Evolutionary conservation across 2,113 vertebrate genomes (phyloP).

Genomic region (Cebidichthys violaceus): DNA sequence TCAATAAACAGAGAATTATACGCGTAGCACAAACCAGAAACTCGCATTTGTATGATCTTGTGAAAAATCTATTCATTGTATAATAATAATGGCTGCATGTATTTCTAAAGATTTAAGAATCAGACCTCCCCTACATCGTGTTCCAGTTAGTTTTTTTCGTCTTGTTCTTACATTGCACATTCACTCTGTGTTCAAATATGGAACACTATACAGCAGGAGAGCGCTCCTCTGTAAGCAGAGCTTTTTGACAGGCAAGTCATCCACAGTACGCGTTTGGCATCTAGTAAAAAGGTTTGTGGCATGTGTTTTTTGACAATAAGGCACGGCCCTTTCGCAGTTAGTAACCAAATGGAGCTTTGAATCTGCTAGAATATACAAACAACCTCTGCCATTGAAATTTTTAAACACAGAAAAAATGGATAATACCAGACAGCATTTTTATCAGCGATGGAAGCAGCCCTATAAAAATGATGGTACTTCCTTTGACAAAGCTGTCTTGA

Average conservation of each 20-base stretch:
- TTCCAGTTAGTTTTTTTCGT: neutral
- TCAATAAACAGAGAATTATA: neutral
- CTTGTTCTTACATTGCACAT: neutral
- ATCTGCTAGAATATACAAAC: neutral
- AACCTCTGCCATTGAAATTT: slow-evolving; percentile 18
- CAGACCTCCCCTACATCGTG: neutral
- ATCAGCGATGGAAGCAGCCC: slow-evolving; percentile 54
- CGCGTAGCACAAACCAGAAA: neutral
- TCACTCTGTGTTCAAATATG: neutral
- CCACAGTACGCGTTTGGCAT: neutral
- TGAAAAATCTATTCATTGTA: neutral
- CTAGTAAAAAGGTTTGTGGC: slow-evolving; percentile 5
- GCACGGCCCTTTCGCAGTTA: neutral
- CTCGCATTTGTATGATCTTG: neutral
- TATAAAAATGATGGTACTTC: slow-evolving; percentile 47
- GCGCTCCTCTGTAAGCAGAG: neutral
- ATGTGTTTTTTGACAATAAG: slow-evolving; percentile 15
- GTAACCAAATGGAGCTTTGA: slow-evolving; percentile 2
- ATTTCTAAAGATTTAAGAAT: neutral
- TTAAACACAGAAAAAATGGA: slow-evolving; percentile 9
- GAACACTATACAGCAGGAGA: neutral
- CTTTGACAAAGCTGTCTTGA: slow-evolving; percentile 74
- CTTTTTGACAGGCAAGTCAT: neutral
- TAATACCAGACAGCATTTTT: slow-evolving; percentile 38
- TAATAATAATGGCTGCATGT: neutral